Conservation (phyloP, 2,888 invertebrate genomes). For the Brenthis ino region DNA sequence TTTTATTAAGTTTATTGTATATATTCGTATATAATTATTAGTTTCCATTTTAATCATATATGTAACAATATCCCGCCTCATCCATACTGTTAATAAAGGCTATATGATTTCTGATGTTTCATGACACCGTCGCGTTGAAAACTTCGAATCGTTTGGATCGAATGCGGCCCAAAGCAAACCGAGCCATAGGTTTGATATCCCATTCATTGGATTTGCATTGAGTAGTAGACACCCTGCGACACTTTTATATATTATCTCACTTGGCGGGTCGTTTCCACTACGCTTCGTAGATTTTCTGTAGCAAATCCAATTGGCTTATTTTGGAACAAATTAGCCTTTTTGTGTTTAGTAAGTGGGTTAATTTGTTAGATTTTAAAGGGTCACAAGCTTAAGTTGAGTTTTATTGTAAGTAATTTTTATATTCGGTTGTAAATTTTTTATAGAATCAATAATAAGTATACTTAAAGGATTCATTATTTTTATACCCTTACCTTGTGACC, state of each 20-base stretch:
- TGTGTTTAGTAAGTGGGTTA: constrained; percentile 15
- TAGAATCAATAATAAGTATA: background rate
- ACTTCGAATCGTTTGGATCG: constrained; percentile 65
- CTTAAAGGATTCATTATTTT: background rate
- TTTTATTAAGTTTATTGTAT: background rate
- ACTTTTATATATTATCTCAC: constrained; percentile 37
- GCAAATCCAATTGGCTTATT: constrained; percentile 41
- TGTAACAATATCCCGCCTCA: constrained; percentile 7
- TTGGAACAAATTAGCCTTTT: constrained; percentile 20
- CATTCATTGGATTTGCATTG: constrained; percentile 71
- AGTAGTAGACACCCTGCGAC: constrained; percentile 62
- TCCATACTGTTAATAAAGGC: constrained; percentile 50
- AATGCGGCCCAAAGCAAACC: constrained; percentile 71
- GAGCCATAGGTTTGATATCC: constrained; percentile 80
- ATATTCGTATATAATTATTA: background rate
- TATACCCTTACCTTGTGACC: constrained; percentile 23
- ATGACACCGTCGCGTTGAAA: constrained; percentile 75
- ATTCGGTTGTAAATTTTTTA: background rate
- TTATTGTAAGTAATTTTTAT: background rate
- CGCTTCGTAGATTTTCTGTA: constrained; percentile 42
- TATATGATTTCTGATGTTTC: constrained; percentile 75
- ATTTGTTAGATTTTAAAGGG: constrained; percentile 16
- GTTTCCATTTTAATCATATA: background rate
- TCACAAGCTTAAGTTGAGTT: constrained; percentile 8
- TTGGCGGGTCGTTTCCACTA: constrained; percentile 37